Base-by-base conservation (phyloP, 2,888 invertebrate genomes). In the Corbicula japonica region DNA sequence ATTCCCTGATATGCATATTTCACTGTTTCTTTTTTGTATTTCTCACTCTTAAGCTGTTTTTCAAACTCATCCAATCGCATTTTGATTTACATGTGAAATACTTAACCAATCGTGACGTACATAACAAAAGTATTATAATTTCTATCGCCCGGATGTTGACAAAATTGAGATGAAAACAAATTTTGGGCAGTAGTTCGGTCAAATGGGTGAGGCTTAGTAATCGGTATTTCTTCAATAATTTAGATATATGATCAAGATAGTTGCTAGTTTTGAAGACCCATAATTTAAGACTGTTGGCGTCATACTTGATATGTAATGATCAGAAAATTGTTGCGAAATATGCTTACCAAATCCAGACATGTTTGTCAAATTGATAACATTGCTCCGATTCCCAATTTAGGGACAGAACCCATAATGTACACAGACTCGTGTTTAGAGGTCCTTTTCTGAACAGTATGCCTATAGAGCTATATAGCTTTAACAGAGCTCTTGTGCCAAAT, bases 81-180 rank as follows among this genome's bases (percentile, higher is more conserved):
- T 34, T 2, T 6, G 10, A n/a, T 4, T 56, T 56, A 56, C 56
- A 56, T 23, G 18, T 52, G 2, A 30, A 1, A 52, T 26, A 26
- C 52, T 54, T 21, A n/a, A n/a, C 66, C 66, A 66, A 66, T 66
- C 52, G 41, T 15, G 41, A 28, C 26, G 23, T n/a, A n/a, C 18
- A 18, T 66, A 52, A 35, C 66, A 54, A n/a, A 15, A n/a, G 41
- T 41, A 60, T 68, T 61, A 60, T 62, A 54, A 62, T 58, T 62
- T 68, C 21, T 63, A 70, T 23, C 35, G 63, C 76, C 76, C 76
- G 76, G 65, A 76, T 76, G 50, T 65, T 35, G 41, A 50, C 28
- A 28, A 52, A 15, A 48, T 66, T 66, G 60, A 48, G 32, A 74
- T 74, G 74, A 73, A 73, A 35, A 46, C 48, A 66, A 65, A 60